A percentile compares a stretch with the other conserved stretches of the same genome.
phyloP scores from a whole-genome alignment of 2,888 invertebrate genomes.

The Tipula unca region DNA sequence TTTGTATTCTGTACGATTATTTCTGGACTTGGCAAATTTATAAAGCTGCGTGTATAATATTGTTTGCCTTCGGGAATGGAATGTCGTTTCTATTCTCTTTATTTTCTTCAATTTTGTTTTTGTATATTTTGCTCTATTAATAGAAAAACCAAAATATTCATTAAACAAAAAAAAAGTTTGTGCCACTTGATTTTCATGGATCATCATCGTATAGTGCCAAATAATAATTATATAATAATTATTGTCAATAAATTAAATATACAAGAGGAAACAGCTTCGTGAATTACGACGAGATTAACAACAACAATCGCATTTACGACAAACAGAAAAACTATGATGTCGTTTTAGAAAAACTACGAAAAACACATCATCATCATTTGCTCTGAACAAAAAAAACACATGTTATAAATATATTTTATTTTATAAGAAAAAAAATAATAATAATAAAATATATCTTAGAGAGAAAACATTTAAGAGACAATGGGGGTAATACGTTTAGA shows the following conservation, averaged over 20 bases:
- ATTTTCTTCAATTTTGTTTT: not conserved
- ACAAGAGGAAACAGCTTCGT: not conserved
- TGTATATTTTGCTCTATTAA: not conserved
- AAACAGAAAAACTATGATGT: not conserved
- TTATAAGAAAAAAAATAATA: not conserved
- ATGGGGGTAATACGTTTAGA: not conserved
- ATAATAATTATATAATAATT: not conserved
- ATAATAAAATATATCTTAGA: not conserved
- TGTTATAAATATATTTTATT: not conserved
- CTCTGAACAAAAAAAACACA: not conserved
- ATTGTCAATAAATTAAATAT: not conserved
- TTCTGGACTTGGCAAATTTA: conserved; percentile 8
- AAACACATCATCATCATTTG: not conserved
- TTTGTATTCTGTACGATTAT: not conserved
- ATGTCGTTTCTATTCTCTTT: not conserved
- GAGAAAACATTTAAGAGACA: not conserved
- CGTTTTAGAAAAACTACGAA: not conserved
- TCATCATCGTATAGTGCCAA: not conserved
- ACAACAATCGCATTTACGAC: not conserved
- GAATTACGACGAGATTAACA: not conserved
- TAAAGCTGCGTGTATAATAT: not conserved
- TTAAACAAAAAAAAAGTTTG: not conserved
- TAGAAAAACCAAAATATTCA: not conserved
- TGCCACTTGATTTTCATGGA: conserved; percentile 8
- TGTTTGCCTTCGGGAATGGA: not conserved